These are phyloP conservation scores for Molossus alvarezi DNA, from an alignment of 2,797 vertebrate genomes.

Conservation along the genomic window DNA sequence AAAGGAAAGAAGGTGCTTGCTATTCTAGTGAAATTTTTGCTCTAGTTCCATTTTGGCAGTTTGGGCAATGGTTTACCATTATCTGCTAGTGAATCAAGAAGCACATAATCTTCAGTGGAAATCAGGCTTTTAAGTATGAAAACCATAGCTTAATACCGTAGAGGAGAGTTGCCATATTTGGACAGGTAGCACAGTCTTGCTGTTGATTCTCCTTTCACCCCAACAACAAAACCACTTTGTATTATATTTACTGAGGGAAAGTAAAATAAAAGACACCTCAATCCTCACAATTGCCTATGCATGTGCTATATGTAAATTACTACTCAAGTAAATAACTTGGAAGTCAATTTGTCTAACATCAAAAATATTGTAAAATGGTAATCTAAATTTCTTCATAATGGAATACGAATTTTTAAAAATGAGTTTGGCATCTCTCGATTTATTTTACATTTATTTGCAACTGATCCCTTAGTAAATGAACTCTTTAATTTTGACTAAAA, in stretches of 20 bases:
- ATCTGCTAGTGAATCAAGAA: conserved; percentile 5
- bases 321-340: conserved; percentile 54
- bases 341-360: not conserved
- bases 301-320: conserved; percentile 29
- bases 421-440: conserved; percentile 40
- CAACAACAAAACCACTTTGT: conserved; percentile 8
- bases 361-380: conserved; percentile 39
- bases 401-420: conserved; percentile 43
- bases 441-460: conserved; percentile 68
- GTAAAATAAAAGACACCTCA: not conserved
- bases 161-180: not conserved
- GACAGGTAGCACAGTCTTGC: not conserved
- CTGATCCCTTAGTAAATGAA: conserved; percentile 51
- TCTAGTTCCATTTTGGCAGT: not conserved
- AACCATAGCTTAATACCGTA: not conserved
- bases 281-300: not conserved
- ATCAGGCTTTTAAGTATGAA: conserved; percentile 40
- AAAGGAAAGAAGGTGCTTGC: not conserved
- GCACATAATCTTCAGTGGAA: not conserved
- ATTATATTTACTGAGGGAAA: conserved; percentile 42
- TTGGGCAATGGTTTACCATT: conserved; percentile 44
- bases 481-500: conserved; percentile 73
- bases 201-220: not conserved
- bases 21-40: conserved; percentile 26
- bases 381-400: conserved; percentile 56